Base-by-base conservation (phyloP, 2,797 vertebrate species). In the Enteromius treurensis region DNA sequence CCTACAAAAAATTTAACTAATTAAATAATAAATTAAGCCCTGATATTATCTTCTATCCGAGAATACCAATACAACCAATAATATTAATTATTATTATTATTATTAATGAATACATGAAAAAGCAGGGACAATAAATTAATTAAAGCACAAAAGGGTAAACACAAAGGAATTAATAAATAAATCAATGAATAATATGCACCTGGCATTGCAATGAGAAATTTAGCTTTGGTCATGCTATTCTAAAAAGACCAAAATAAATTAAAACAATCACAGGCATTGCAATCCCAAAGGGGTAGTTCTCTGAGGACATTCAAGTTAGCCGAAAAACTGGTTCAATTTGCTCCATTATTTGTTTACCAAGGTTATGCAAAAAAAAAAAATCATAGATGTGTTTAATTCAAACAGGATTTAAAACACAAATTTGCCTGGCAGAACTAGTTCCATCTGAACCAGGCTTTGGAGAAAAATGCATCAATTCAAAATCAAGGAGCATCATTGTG, bases 241-340 rank as follows among this genome's bases (percentile, higher is more conserved):
- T 34, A 53, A 17, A 73, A 73, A 51, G 17, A 51, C 7, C 42
- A 5, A 47, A 71, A 71, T 49, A 71, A 29, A 71, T 45, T 23
- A 42, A 0, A 40, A 68, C 21, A 5, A 5, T 14, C 21, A 32
- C 32, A 32, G 2, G 32, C 32, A 40, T 37, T 76, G 5, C n/a
- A 37, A 58, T 53, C 21, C 32, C 6, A 15, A 40, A 14, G 53
- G 34, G 21, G 58, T 42, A 60, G 9, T 5, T 26, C n/a, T 60
- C 32, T 32, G 32, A 32, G 32, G 32, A 32, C 32, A 32, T 3
- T 2, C 29, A n/a, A 42, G 7, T 23, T 23, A 60, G n/a, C 11
- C 2, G 32, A 42, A 76, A 76, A 76, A 76, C 49, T 37, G 53
- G 5, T 6, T 23, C 58, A 17, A 76, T 76, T 60, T 77, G 74